These are phyloP conservation scores for Vireo griseus DNA, from an alignment of 2,797 vertebrate genomes.

Conservation along the genomic window DNA sequence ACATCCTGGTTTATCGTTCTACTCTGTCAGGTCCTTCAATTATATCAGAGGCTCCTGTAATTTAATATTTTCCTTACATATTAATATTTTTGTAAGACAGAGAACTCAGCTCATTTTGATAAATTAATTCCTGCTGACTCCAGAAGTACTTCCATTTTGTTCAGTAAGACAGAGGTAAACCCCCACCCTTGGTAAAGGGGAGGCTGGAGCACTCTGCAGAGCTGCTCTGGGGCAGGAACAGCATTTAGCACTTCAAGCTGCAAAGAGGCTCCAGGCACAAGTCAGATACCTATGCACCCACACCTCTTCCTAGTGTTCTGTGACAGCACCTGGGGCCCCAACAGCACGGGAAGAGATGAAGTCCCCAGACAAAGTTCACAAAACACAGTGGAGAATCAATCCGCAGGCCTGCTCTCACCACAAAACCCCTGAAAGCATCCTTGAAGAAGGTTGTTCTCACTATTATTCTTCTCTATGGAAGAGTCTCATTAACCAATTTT, in stretches of 20 bases:
- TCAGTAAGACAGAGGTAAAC: background rate
- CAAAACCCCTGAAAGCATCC: background rate
- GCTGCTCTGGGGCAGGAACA: background rate
- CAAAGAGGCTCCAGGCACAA: background rate
- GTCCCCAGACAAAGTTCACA: accelerated
- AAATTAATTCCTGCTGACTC: background rate
- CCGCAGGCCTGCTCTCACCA: background rate
- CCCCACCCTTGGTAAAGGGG: background rate
- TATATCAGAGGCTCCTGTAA: background rate
- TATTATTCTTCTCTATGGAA: background rate
- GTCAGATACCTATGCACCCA: accelerated
- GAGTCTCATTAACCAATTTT: background rate
- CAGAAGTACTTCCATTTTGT: background rate
- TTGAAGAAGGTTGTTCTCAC: background rate
- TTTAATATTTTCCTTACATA: background rate
- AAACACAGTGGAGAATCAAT: background rate
- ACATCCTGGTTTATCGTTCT: background rate
- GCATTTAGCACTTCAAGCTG: accelerated
- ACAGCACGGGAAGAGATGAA: accelerated
- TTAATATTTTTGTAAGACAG: background rate
- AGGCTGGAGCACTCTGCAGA: background rate
- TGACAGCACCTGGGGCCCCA: accelerated
- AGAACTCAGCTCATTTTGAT: background rate
- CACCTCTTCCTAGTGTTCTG: background rate
- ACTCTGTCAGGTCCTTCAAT: background rate